These are phyloP conservation scores for Gallinago stenura DNA, from an alignment of 2,797 vertebrate species.

Conservation along the genomic window DNA sequence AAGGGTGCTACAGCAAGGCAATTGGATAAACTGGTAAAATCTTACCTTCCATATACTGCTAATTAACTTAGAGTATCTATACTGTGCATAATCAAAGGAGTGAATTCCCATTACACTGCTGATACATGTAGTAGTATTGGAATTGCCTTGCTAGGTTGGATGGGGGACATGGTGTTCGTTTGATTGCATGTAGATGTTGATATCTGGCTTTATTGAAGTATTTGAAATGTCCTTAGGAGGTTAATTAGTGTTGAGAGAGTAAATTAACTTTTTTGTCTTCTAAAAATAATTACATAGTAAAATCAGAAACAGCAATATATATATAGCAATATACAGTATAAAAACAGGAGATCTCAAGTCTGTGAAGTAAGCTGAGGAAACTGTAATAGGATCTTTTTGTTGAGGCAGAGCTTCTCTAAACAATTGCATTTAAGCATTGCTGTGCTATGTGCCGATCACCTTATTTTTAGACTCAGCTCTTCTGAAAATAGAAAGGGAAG, in stretches of 20 bases:
- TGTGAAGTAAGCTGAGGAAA: neutral
- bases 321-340: neutral
- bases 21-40: neutral
- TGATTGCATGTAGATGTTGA: neutral
- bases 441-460: constrained; percentile 14
- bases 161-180: neutral
- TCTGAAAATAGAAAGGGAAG: constrained; percentile 38
- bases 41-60: neutral
- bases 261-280: constrained; percentile 13
- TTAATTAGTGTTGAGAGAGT: constrained; percentile 46
- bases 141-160: neutral
- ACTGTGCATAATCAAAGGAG: neutral
- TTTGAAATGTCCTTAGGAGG: constrained; percentile 47
- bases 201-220: neutral
- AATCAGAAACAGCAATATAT: neutral
- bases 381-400: neutral
- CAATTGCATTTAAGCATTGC: neutral
- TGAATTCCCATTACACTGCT: neutral
- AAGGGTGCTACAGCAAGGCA: neutral
- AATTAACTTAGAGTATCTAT: neutral
- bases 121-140: fast-evolving
- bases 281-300: neutral
- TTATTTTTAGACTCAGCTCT: constrained; percentile 49
- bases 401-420: neutral
- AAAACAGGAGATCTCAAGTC: neutral